A percentile compares a stretch with the other conserved stretches of the same genome.
These are phyloP conservation scores for Nudaria mundana DNA, from an alignment of 2,888 invertebrate species.

Conservation along the genomic window DNA sequence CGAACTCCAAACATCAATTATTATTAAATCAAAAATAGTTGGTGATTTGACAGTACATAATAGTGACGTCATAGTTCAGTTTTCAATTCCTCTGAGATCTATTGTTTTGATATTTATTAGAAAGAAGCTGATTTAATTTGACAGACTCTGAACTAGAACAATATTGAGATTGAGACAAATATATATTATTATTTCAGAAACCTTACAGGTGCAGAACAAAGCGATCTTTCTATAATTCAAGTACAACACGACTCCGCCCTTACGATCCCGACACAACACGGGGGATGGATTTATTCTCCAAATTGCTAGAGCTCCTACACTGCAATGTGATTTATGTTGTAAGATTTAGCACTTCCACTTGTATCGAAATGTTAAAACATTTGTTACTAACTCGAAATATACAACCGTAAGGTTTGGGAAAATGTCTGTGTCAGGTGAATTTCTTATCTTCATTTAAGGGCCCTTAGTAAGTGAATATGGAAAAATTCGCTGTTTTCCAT, in stretches of 20 bases:
- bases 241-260: slow-evolving; percentile 42
- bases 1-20: too few relatives aligned
- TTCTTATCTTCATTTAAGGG: slow-evolving; percentile 41
- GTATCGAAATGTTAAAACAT: slow-evolving; percentile 67
- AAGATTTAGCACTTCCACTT: slow-evolving; percentile 67
- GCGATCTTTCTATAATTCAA: slow-evolving; percentile 49
- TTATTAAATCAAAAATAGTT: too few relatives aligned
- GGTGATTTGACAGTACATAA: too few relatives aligned
- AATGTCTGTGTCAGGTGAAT: slow-evolving; percentile 36
- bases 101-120: too few relatives aligned
- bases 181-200: slow-evolving; percentile 21
- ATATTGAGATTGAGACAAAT: too few relatives aligned
- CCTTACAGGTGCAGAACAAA: slow-evolving; percentile 33
- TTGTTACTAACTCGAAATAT: slow-evolving; percentile 60
- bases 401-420: slow-evolving; percentile 41
- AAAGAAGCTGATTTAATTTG: too few relatives aligned
- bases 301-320: slow-evolving; percentile 47
- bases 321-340: slow-evolving; percentile 58
- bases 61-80: too few relatives aligned
- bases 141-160: too few relatives aligned
- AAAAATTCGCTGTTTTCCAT: slow-evolving; percentile 42
- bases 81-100: too few relatives aligned
- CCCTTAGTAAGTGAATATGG: too few relatives aligned
- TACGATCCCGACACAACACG: slow-evolving; percentile 9
- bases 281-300: slow-evolving; percentile 54